These are phyloP conservation scores for Verasper variegatus DNA, from an alignment of 2,113 vertebrate genomes.

Conservation along the genomic window DNA sequence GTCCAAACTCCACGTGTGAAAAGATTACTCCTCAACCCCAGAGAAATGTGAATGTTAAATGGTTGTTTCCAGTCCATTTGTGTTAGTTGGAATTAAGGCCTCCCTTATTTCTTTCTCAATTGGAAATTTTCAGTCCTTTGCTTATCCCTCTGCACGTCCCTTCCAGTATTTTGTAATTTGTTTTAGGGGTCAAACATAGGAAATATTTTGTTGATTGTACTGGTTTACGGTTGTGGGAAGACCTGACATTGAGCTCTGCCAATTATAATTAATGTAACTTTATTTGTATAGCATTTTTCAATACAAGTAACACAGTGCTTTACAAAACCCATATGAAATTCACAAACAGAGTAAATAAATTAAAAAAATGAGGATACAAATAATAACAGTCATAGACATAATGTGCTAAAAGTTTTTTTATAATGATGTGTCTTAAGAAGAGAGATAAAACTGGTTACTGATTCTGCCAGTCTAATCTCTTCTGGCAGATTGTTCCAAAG, in stretches of 20 bases:
- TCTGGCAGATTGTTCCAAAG: no score
- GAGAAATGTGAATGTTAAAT: background rate
- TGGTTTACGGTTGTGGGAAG: background rate
- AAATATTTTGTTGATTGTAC: background rate
- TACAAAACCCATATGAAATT: no score
- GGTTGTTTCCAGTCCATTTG: background rate
- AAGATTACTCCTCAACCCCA: background rate
- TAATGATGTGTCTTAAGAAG: no score
- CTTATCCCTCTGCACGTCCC: background rate
- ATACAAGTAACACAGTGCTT: no score
- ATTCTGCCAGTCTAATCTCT: no score
- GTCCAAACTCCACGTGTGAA: constrained; percentile 42
- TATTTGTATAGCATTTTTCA: no score
- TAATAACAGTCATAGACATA: no score
- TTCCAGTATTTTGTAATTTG: background rate
- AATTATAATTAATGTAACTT: no score
- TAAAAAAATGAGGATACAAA: no score
- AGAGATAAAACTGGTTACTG: no score
- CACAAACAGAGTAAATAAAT: no score
- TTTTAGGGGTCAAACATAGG: background rate
- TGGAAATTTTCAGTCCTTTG: background rate
- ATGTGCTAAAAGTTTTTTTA: no score
- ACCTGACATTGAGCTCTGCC: background rate
- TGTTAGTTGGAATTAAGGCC: constrained; percentile 46
- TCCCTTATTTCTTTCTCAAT: background rate